phyloP scores from a whole-genome alignment of 2,113 vertebrate species.

The Sigmodon hispidus region DNA sequence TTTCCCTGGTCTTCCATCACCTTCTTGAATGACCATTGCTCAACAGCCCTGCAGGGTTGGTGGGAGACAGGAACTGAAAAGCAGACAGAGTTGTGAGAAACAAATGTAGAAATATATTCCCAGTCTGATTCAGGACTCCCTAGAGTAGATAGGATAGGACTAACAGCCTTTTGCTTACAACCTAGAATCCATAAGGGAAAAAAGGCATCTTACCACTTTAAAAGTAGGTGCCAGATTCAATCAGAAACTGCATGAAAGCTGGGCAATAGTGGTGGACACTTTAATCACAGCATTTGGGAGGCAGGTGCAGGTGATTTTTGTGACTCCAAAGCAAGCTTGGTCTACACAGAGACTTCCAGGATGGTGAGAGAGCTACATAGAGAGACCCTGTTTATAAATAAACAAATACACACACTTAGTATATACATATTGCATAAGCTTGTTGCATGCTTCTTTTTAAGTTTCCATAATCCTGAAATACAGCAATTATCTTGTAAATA shows the following conservation, averaged over 20 bases:
- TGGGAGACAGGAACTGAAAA: background rate
- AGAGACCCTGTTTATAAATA: background rate
- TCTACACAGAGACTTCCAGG: background rate
- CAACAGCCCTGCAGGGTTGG: background rate
- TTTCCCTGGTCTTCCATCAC: background rate
- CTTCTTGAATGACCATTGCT: background rate
- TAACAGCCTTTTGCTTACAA: background rate
- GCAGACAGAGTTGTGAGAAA: background rate
- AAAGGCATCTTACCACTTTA: background rate
- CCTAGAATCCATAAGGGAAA: background rate
- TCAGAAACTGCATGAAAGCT: background rate
- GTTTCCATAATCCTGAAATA: background rate
- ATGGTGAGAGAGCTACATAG: no score
- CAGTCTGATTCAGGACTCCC: rapidly evolving
- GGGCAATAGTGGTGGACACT: no score
- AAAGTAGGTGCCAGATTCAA: background rate
- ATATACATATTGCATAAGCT: no score
- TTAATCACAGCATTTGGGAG: no score
- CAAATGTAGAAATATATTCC: background rate
- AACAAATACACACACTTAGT: no score
- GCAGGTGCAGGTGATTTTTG: no score
- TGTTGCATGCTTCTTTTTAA: background rate
- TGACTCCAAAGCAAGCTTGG: background rate
- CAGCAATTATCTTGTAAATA: background rate
- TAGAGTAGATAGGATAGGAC: no score